Conservation (phyloP, 2,113 vertebrate species). For the Petromus typicus region DNA sequence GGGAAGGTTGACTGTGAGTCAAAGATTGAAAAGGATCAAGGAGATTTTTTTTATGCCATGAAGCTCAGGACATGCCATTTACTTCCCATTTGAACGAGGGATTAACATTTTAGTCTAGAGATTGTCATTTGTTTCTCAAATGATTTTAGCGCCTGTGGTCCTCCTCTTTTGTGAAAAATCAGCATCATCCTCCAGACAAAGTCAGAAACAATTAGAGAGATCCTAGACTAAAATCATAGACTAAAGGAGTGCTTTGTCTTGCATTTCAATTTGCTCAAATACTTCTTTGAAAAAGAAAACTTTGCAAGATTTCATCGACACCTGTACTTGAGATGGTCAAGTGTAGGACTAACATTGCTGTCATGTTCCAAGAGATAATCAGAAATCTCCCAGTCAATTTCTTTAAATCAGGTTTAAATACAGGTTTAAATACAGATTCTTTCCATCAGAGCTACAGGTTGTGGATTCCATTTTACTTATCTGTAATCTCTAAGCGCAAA, state of each 20-base stretch:
- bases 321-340: neutral
- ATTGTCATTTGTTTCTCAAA: slow-evolving; percentile 46
- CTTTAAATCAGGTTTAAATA: no score
- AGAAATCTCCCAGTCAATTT: neutral
- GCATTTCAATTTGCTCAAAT: slow-evolving; percentile 11
- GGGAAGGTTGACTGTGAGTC: neutral
- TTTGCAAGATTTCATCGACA: neutral
- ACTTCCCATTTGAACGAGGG: slow-evolving; percentile 29
- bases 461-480: neutral
- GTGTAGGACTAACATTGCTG: neutral
- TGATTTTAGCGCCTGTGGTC: slow-evolving; percentile 37
- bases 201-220: neutral
- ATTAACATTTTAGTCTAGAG: slow-evolving; percentile 63
- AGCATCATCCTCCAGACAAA: neutral
- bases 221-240: neutral
- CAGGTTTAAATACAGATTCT: no score
- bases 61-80: slow-evolving; percentile 37
- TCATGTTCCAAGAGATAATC: neutral
- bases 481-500: neutral
- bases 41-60: slow-evolving; percentile 50
- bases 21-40: slow-evolving; percentile 41
- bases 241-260: slow-evolving; percentile 46
- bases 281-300: slow-evolving; percentile 22
- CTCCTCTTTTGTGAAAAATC: slow-evolving; percentile 44
- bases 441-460: neutral